These are phyloP conservation scores for Perodicticus potto DNA, from an alignment of 2,797 vertebrate genomes.

Conservation along the genomic window DNA sequence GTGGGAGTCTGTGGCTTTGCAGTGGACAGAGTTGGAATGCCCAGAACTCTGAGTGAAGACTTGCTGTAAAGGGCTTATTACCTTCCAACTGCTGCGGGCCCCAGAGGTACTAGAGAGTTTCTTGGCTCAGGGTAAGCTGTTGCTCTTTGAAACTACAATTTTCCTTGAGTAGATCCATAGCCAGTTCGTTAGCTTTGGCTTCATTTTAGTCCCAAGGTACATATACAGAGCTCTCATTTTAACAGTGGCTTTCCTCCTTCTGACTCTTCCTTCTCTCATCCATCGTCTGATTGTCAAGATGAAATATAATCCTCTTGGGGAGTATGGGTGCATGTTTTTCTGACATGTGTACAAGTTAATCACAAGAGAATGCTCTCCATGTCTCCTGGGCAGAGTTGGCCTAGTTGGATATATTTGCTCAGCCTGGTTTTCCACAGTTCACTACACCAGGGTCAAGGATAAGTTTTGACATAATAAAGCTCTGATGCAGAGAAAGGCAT, in stretches of 20 bases:
- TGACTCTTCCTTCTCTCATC: neutral
- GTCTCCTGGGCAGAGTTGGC: constrained; percentile 40
- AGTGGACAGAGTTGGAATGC: neutral
- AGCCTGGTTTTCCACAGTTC: constrained; percentile 47
- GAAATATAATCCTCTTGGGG: constrained; percentile 24
- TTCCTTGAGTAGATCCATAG: neutral
- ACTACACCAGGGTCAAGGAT: neutral
- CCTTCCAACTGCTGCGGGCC: neutral
- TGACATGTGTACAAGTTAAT: constrained; percentile 9
- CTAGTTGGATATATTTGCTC: constrained; percentile 43
- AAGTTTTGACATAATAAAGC: constrained; percentile 16
- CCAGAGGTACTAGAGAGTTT: neutral
- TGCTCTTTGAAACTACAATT: neutral
- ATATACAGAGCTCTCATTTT: neutral
- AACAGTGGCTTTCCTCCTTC: neutral
- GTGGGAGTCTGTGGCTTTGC: neutral
- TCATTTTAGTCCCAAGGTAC: neutral
- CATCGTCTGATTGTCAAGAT: neutral
- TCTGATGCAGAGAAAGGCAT: constrained; percentile 35
- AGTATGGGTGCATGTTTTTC: neutral
- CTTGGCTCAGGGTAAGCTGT: neutral
- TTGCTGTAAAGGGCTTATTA: neutral
- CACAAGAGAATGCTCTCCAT: neutral
- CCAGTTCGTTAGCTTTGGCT: constrained; percentile 6
- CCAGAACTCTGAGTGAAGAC: neutral